A percentile compares a stretch with the other conserved stretches of the same genome.
phyloP scores from a whole-genome alignment of 1,140 invertebrate species.

The Gonioctena quinquepunctata region DNA sequence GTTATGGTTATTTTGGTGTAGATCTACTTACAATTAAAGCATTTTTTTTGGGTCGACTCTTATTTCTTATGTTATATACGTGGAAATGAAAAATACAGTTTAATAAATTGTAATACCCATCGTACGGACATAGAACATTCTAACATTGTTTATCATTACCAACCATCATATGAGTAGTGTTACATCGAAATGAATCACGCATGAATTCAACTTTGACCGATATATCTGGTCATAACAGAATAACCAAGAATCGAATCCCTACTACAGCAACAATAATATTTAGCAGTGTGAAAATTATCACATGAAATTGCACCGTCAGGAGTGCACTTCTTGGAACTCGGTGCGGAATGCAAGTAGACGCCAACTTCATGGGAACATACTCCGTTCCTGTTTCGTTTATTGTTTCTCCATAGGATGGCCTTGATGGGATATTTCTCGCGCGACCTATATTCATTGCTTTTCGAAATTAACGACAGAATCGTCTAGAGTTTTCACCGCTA shows the following conservation, averaged over 20 bases:
- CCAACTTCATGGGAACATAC: constrained; percentile 6
- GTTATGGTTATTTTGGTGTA: too few relatives aligned
- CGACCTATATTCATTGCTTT: too few relatives aligned
- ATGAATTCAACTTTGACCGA: neutral
- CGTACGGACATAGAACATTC: too few relatives aligned
- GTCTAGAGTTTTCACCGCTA: too few relatives aligned
- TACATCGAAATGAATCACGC: neutral
- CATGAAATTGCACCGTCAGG: neutral
- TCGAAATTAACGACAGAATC: too few relatives aligned
- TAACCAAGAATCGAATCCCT: neutral
- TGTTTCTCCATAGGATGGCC: neutral
- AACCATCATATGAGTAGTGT: neutral
- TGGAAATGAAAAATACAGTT: too few relatives aligned
- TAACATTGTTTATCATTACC: too few relatives aligned
- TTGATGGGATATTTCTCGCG: too few relatives aligned
- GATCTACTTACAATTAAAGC: too few relatives aligned
- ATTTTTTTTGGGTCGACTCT: too few relatives aligned
- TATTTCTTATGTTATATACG: too few relatives aligned
- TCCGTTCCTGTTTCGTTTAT: neutral
- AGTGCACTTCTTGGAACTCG: neutral
- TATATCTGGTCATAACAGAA: constrained; percentile 2
- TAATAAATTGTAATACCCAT: too few relatives aligned
- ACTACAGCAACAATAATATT: constrained; percentile 12
- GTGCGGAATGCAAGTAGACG: neutral
- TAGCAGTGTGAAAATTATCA: constrained; percentile 1